Evolutionary conservation across 2,797 vertebrate genomes (phyloP).

Genomic region (Lepus oiostolus): DNA sequence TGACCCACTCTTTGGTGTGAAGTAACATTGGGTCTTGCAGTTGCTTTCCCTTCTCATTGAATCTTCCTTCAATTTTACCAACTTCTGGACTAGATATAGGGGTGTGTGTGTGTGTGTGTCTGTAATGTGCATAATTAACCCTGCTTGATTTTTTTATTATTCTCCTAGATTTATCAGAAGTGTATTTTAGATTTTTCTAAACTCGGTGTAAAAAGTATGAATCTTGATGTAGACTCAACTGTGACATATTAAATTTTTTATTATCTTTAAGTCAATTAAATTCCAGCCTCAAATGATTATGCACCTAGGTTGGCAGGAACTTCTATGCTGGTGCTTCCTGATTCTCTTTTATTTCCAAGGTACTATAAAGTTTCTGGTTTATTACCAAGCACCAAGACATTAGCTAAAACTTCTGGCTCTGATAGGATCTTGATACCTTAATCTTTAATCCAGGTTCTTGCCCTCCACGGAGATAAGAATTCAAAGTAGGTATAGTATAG

Average conservation of each 20-base stretch:
- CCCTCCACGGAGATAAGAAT: too few relatives aligned
- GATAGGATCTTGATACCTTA: too few relatives aligned
- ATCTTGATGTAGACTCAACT: not conserved
- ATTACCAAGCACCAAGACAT: not conserved
- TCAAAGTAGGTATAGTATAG: too few relatives aligned
- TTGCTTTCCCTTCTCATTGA: not conserved
- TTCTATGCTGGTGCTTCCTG: not conserved
- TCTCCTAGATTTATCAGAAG: conserved; percentile 1
- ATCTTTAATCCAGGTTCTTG: too few relatives aligned
- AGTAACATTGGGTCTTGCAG: not conserved
- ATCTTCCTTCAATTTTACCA: not conserved
- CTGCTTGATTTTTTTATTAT: not conserved
- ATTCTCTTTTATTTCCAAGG: not conserved
- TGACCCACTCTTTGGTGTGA: not conserved
- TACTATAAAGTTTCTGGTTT: not conserved
- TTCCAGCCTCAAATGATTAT: not conserved
- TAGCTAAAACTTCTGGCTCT: not conserved
- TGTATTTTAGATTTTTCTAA: not conserved
- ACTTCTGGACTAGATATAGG: not conserved
- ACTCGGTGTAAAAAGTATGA: not conserved
- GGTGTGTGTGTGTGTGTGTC: not conserved
- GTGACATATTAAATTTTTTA: not conserved
- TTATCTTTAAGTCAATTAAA: conserved; percentile 50
- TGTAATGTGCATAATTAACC: not conserved
- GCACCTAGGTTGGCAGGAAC: not conserved